Evolutionary conservation across 2,888 invertebrate genomes (phyloP).

Genomic region (Lapara coniferarum): DNA sequence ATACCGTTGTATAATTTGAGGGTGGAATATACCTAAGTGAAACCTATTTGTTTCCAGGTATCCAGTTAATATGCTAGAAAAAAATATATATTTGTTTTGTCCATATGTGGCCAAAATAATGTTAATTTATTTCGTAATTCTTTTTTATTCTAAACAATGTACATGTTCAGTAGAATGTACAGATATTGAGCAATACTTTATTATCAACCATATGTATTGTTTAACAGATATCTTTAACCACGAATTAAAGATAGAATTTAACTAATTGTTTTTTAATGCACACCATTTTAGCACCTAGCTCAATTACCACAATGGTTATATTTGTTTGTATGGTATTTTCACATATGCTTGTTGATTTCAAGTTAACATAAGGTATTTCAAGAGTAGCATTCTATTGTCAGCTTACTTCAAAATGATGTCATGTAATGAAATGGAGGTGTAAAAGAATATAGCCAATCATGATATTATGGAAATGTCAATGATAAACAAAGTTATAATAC

Average conservation of each 20-base stretch:
- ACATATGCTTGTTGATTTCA: slow-evolving; percentile 4
- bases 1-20: neutral
- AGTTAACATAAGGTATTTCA: slow-evolving; percentile 18
- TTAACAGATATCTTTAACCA: slow-evolving; percentile 12
- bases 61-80: too few species aligned
- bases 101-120: neutral
- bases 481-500: too few species aligned
- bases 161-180: neutral
- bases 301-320: neutral
- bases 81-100: too few species aligned
- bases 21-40: too few species aligned
- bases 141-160: neutral
- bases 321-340: neutral
- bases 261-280: slow-evolving; percentile 7
- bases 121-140: neutral
- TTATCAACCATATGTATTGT: slow-evolving; percentile 2
- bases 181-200: neutral
- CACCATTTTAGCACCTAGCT: neutral
- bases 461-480: too few species aligned
- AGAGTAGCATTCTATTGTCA: slow-evolving; percentile 15
- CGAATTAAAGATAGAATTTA: too few species aligned
- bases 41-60: too few species aligned
- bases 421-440: too few species aligned
- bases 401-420: neutral
- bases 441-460: too few species aligned